These are phyloP conservation scores for Onthophagus taurus DNA, from an alignment of 1,140 invertebrate genomes.

Conservation along the genomic window DNA sequence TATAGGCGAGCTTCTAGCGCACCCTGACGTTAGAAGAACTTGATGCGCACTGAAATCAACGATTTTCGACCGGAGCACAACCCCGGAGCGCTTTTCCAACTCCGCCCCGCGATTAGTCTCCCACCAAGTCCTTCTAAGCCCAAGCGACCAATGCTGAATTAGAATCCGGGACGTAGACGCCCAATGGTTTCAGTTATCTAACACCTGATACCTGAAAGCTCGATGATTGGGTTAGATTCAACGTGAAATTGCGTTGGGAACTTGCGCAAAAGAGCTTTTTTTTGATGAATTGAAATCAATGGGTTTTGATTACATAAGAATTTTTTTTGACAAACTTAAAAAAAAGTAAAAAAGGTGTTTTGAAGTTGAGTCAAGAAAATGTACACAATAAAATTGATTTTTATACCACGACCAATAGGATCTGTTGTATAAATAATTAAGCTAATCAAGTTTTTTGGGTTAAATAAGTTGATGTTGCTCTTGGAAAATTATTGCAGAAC, in stretches of 20 bases:
- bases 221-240: not conserved
- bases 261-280: not conserved
- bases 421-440: too few relatives aligned
- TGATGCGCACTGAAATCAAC: conserved; percentile 2
- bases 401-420: too few relatives aligned
- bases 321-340: not conserved
- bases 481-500: too few relatives aligned
- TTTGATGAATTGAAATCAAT: not conserved
- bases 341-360: not conserved
- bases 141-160: conserved; percentile 3
- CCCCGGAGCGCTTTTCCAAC: conserved; percentile 3
- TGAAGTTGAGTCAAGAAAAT: not conserved
- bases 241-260: not conserved
- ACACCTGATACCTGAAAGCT: conserved; percentile 7
- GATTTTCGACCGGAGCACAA: conserved; percentile 2
- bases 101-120: conserved; percentile 1
- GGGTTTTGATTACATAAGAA: not conserved
- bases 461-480: too few relatives aligned
- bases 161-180: conserved; percentile 4
- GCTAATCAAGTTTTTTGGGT: too few relatives aligned
- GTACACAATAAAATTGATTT: too few relatives aligned
- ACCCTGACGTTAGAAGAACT: conserved; percentile 9
- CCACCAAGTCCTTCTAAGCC: not conserved
- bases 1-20: not conserved
- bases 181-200: conserved; percentile 9